Evolutionary conservation across 2,888 invertebrate species (phyloP), one percentile per base, ranked within the genome.

Genomic region (Drosophila anomelani): DNA sequence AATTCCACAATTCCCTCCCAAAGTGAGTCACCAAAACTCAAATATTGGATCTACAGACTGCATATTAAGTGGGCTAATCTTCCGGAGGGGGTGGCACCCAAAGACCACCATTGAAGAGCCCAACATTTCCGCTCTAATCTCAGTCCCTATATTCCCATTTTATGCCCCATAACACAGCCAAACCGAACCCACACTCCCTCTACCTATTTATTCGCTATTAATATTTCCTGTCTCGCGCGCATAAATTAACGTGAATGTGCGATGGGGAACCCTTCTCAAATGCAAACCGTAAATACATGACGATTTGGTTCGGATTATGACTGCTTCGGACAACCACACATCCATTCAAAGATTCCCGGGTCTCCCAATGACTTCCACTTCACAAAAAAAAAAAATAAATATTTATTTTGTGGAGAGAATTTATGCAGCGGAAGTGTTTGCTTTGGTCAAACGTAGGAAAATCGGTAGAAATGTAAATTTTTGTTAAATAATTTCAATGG

Each of bases 171-270:
- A 51, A 34, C 34, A 20, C 20, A 20, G 13, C 32, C 51, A 34
- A 34, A 34, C 34, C 36, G 20, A 41, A 58, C 61, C 57, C 41
- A 58, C 67, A 61, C 66, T 64, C 66, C 39, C 47, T 55, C 49
- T 29, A 58, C 62, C 44, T 49, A 59, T 56, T 56, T 63, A 64
- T 57, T 62, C 78, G 80, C 85, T 72, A 85, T 85, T 85, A 87
- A 82, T 85, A 87, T 87, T 82, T 87, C 85, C 85, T 87, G 87
- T 67, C 78, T 82, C 85, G 80, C 79, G 87, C 78, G 86, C 87
- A 86, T 85, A 85, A 87, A 87, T 87, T 85, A 85, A 80, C 75
- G 44, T 59, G 44, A 60, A 43, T 66, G 49, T 69, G 62, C 61
- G 55, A 12, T 60, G 56, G 78, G 82, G 79, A 84, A 84, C 86